These are phyloP conservation scores for Holcopasites calliopsidis DNA, from an alignment of 1,140 invertebrate genomes.

Conservation along the genomic window DNA sequence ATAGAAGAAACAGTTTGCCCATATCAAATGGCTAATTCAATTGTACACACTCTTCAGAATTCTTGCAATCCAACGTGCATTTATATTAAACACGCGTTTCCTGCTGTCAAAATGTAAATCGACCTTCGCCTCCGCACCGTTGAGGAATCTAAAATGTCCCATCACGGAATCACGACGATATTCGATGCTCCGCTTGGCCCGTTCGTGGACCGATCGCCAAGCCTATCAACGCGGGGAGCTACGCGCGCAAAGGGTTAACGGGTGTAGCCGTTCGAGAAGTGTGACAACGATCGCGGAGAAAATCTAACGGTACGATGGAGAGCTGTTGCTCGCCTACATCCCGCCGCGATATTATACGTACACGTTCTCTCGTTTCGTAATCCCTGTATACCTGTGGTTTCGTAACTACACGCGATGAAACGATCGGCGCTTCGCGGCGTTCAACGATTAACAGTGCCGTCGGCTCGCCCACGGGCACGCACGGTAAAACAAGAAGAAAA, in stretches of 20 bases:
- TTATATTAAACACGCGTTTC: too few relatives aligned
- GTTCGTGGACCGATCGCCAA: too few relatives aligned
- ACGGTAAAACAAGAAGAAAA: not conserved
- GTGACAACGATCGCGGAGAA: conserved; percentile 68
- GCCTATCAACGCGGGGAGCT: too few relatives aligned
- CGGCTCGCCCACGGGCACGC: not conserved
- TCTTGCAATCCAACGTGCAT: too few relatives aligned
- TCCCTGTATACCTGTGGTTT: conserved; percentile 63
- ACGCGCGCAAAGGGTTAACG: conserved; percentile 44
- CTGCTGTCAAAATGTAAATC: too few relatives aligned
- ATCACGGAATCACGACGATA: too few relatives aligned
- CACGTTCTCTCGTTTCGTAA: conserved; percentile 75
- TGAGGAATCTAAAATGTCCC: too few relatives aligned
- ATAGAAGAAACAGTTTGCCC: too few relatives aligned
- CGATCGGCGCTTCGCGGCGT: conserved; percentile 64
- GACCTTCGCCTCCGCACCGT: too few relatives aligned
- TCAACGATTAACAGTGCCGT: conserved; percentile 26
- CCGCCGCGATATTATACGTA: conserved; percentile 69
- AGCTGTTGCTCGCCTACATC: conserved; percentile 63
- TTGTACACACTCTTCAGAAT: too few relatives aligned
- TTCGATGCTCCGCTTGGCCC: too few relatives aligned
- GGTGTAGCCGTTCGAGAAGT: conserved; percentile 60
- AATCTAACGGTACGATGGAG: conserved; percentile 72
- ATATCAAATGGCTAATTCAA: too few relatives aligned
- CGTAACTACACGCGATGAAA: conserved; percentile 73